phyloP scores from a whole-genome alignment of 2,113 vertebrate species.

The Copsychus sechellarum region DNA sequence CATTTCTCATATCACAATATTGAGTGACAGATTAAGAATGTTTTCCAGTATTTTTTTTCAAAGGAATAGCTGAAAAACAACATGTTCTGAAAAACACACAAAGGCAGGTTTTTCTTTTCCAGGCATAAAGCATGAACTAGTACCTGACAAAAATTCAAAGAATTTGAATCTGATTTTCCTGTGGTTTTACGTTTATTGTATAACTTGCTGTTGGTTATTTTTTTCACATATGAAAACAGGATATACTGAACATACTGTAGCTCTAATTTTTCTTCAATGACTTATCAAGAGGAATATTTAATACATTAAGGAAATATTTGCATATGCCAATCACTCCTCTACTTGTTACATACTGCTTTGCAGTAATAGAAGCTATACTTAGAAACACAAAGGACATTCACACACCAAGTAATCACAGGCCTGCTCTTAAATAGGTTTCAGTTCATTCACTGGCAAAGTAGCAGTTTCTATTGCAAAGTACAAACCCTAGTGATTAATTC shows the following conservation, averaged over 20 bases:
- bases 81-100: background rate
- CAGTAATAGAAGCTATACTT: background rate
- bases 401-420: background rate
- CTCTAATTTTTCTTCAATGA: background rate
- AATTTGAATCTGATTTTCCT: background rate
- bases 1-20: background rate
- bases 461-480: background rate
- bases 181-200: background rate
- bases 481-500: background rate
- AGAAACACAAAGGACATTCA: background rate
- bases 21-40: background rate
- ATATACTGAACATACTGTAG: background rate
- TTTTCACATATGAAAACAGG: background rate
- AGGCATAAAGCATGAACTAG: background rate
- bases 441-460: background rate
- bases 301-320: background rate
- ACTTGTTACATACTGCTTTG: background rate
- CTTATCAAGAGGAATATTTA: background rate
- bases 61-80: background rate
- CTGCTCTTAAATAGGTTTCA: background rate
- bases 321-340: background rate
- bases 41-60: background rate
- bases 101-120: background rate
- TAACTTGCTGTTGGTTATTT: background rate
- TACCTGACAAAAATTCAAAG: background rate